Conservation (phyloP, 2,888 invertebrate genomes). For the Sesia bembeciformis region DNA sequence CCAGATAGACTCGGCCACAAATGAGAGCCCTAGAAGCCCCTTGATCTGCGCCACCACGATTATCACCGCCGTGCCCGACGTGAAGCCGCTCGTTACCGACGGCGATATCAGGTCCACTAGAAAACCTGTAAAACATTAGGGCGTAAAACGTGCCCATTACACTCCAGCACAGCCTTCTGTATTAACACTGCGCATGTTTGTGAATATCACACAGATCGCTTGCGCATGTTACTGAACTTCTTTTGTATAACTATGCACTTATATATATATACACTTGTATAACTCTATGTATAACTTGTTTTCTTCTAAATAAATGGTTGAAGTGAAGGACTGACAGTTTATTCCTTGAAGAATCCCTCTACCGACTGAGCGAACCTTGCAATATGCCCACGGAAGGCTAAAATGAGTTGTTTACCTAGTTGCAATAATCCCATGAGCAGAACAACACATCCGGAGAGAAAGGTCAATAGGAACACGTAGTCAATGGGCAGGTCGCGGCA, state of each 20-base stretch:
- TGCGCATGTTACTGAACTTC: no score
- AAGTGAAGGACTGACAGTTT: no score
- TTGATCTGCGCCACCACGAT: slow-evolving; percentile 84
- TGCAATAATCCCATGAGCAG: slow-evolving; percentile 87
- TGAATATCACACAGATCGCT: no score
- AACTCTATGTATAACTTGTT: no score
- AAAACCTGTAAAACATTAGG: slow-evolving; percentile 75
- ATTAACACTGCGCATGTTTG: no score
- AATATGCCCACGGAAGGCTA: neutral
- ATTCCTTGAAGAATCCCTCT: no score
- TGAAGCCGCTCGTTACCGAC: slow-evolving; percentile 88
- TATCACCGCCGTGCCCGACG: slow-evolving; percentile 87
- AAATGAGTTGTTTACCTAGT: slow-evolving; percentile 73
- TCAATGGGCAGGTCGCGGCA: slow-evolving; percentile 80
- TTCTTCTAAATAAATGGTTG: no score
- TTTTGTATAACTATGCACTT: no score
- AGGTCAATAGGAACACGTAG: slow-evolving; percentile 83
- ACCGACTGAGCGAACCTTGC: no score
- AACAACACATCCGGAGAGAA: slow-evolving; percentile 85
- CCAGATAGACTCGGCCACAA: slow-evolving; percentile 78
- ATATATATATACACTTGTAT: no score
- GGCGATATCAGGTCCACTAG: slow-evolving; percentile 88
- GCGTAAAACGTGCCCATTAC: no score
- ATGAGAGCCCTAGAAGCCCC: slow-evolving; percentile 80
- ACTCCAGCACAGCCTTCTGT: no score